Conservation (phyloP, 2,797 vertebrate species). For the Anguilla anguilla region DNA sequence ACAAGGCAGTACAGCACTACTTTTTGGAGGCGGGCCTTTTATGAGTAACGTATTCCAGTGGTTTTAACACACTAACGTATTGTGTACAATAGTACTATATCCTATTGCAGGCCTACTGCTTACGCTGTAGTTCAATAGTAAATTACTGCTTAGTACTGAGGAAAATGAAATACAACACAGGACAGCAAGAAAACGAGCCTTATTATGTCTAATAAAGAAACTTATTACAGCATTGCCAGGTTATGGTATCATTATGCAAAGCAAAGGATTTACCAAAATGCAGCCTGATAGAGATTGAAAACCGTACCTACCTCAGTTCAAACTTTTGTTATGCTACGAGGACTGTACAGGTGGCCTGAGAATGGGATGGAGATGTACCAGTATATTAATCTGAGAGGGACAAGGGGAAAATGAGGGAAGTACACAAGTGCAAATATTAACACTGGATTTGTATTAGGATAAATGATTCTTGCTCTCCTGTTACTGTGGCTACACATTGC, state of each 20-base stretch:
- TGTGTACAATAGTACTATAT: background rate
- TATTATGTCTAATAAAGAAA: constrained; percentile 14
- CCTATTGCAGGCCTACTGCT: background rate
- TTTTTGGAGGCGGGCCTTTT: background rate
- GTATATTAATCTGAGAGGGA: constrained; percentile 70
- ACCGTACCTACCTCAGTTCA: constrained; percentile 74
- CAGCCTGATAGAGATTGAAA: constrained; percentile 13
- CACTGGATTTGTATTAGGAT: background rate
- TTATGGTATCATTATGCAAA: background rate
- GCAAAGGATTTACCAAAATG: background rate
- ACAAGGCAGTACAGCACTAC: background rate
- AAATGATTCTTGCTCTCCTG: background rate
- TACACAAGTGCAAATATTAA: constrained; percentile 1
- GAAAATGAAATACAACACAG: background rate
- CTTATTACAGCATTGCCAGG: background rate
- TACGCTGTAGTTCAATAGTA: background rate
- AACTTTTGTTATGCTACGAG: constrained; percentile 74
- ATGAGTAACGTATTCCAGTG: background rate
- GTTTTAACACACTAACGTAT: background rate
- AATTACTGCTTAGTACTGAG: constrained; percentile 10
- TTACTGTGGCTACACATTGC: background rate
- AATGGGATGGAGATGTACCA: constrained; percentile 69
- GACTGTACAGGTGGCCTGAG: constrained; percentile 77
- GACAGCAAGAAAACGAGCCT: background rate
- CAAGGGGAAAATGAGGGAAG: constrained; percentile 18